Evolutionary conservation across 2,888 invertebrate species (phyloP), one percentile per base, ranked within the genome.

Genomic region (Platypus cylindrus): DNA sequence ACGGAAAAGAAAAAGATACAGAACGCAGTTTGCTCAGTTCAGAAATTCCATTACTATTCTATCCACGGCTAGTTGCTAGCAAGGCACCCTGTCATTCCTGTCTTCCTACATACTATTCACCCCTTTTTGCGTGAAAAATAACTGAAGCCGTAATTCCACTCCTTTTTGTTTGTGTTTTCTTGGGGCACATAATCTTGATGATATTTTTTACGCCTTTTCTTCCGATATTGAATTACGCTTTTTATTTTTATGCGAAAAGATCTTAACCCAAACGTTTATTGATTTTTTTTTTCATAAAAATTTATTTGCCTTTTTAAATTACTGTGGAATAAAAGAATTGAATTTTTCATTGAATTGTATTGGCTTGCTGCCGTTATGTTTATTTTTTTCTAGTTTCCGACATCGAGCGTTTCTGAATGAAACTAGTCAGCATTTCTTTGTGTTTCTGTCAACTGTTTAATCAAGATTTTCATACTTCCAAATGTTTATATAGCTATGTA

Each of bases 21-120:
- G 38, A 34, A 34, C 32, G 27, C 27, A 28, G 38, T 38, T 38
- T 38, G 38, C 36, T 34, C 47, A 47, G 49, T 47, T 47, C 45
- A 41, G 45, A 45, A 36, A 51, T 48, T 47, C 52, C 55, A 60
- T 60, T 60, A 56, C 53, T 58, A 60, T 60, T 59, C 60, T 52
- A 51, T 44, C 45, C 59, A 58, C 58, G 59, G 47, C 43, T 45
- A 47, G 51, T 51, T 48, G 53, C 51, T 55, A 58, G 57, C 54
- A 55, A 53, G 58, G 55, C 54, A 52, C 54, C 55, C 58, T 57
- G 58, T 58, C 59, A 58, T 57, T 58, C 58, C 54, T 58, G 58
- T 59, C 58, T 58, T 54, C 55, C 57, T 56, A 54, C 55, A 56
- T 56, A 54, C 52, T 56, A 53, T 52, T 54, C 55, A 53, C 53